Conservation (phyloP, 2,113 vertebrate genomes). For the Calidris pugnax region DNA sequence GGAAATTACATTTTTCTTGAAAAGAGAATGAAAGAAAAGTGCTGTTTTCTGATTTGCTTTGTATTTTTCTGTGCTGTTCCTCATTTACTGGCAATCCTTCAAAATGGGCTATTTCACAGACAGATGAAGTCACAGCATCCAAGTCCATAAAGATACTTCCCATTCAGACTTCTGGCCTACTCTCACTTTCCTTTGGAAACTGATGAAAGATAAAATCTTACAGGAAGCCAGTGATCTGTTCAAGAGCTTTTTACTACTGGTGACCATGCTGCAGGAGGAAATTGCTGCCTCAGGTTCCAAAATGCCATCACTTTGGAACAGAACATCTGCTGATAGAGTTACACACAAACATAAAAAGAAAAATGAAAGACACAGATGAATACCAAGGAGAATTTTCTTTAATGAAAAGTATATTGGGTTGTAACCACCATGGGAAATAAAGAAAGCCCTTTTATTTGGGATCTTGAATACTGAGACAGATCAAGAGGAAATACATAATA, state of each 20-base stretch:
- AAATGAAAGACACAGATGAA: not conserved
- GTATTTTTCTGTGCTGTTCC: not conserved
- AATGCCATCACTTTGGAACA: not conserved
- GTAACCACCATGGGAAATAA: not conserved
- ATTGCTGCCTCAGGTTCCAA: not conserved
- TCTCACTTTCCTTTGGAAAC: not conserved
- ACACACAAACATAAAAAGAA: not conserved
- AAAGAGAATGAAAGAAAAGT: not conserved
- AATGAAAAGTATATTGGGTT: slow-evolving; percentile 1
- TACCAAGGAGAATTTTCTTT: not conserved
- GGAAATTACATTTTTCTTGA: not conserved
- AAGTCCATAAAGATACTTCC: not conserved
- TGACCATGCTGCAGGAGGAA: not conserved
- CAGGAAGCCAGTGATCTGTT: not conserved
- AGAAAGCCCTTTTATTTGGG: not conserved
- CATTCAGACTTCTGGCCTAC: not conserved
- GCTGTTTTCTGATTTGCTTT: not conserved
- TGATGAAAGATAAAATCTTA: not conserved
- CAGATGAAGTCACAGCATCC: not conserved
- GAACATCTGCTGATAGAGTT: not conserved
- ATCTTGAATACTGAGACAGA: not conserved
- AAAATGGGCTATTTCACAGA: not conserved
- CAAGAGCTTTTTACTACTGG: not conserved
- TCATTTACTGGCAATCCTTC: not conserved
- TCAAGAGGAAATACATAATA: not conserved